phyloP scores from a whole-genome alignment of 2,888 invertebrate genomes.

The Tetranychus truncatus region DNA sequence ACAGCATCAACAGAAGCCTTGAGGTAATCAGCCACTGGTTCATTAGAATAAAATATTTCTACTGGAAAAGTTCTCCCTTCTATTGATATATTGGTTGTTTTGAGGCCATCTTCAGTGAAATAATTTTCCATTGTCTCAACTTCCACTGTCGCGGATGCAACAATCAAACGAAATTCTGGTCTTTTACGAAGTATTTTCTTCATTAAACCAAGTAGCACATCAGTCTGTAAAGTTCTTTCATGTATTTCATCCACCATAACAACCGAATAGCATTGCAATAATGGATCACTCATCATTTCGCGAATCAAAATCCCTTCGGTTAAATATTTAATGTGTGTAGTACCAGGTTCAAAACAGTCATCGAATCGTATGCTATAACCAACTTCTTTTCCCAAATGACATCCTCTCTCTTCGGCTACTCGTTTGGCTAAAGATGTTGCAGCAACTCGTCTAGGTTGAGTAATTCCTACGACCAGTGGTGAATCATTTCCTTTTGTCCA shows the following conservation, averaged over 20 bases:
- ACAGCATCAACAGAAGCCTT: constrained; percentile 67
- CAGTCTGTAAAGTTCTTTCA: constrained; percentile 76
- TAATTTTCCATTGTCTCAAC: constrained; percentile 64
- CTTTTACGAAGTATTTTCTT: constrained; percentile 77
- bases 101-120: constrained; percentile 45
- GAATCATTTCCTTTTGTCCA: constrained; percentile 40
- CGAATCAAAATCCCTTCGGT: constrained; percentile 85
- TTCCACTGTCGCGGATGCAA: constrained; percentile 89
- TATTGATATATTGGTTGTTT: constrained; percentile 61
- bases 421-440: constrained; percentile 68
- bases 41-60: constrained; percentile 57
- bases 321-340: constrained; percentile 50
- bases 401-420: constrained; percentile 69
- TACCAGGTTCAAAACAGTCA: constrained; percentile 32
- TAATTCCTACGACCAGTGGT: constrained; percentile 51
- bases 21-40: constrained; percentile 75
- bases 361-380: constrained; percentile 64
- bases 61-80: constrained; percentile 76
- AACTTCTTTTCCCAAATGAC: constrained; percentile 51
- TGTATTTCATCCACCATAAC: constrained; percentile 88
- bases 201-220: constrained; percentile 75
- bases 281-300: constrained; percentile 85
- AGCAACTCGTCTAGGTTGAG: constrained; percentile 77
- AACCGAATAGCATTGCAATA: constrained; percentile 67
- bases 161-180: constrained; percentile 56